Conservation (phyloP, 1,140 invertebrate genomes). For the Orius laevigatus region DNA sequence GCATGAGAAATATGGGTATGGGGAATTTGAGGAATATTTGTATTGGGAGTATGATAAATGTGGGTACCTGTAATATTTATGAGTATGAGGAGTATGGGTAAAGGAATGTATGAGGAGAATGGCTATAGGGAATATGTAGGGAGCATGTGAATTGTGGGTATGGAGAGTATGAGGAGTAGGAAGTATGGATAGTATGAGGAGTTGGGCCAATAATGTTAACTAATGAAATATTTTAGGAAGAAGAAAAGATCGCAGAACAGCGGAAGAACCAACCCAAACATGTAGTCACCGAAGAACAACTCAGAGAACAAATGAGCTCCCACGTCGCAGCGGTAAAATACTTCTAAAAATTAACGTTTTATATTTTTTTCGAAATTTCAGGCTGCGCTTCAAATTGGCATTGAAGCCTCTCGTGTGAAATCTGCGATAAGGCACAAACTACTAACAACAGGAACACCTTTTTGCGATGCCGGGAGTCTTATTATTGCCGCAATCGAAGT, state of each 20-base stretch:
- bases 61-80: neutral
- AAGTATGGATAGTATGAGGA: no score
- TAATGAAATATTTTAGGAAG: neutral
- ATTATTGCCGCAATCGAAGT: slow-evolving; percentile 48
- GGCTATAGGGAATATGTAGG: neutral
- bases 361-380: slow-evolving; percentile 22
- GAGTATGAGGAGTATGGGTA: no score
- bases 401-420: slow-evolving; percentile 48
- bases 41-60: neutral
- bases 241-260: neutral
- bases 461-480: slow-evolving; percentile 42
- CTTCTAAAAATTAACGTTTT: no score
- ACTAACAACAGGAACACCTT: slow-evolving; percentile 37
- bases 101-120: no score
- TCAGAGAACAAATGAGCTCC: slow-evolving; percentile 37
- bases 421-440: slow-evolving; percentile 39
- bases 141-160: no score
- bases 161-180: no score
- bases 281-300: slow-evolving; percentile 27
- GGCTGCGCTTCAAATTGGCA: slow-evolving; percentile 48
- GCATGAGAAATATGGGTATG: neutral
- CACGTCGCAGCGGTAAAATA: slow-evolving; percentile 31
- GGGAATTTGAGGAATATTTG: neutral
- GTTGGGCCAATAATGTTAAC: neutral
- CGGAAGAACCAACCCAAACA: neutral